Conservation (phyloP, 2,888 invertebrate genomes). For the Coremacera marginata region DNA sequence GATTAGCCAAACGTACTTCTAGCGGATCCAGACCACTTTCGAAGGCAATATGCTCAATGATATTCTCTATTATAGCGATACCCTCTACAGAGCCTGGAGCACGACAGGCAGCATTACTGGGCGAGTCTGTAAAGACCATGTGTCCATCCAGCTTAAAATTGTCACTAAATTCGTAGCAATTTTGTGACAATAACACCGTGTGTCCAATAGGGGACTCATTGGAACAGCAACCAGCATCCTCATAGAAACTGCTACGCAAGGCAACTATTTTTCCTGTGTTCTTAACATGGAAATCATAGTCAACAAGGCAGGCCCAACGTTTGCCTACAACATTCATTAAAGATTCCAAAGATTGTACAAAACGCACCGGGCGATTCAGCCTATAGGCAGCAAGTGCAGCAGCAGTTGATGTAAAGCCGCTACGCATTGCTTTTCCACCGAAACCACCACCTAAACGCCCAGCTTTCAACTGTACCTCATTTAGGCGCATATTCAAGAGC, state of each 20-base stretch:
- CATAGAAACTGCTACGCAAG: slow-evolving; percentile 72
- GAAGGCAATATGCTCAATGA: slow-evolving; percentile 78
- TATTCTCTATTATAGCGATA: slow-evolving; percentile 74
- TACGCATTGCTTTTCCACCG: slow-evolving; percentile 81
- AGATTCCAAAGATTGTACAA: slow-evolving; percentile 78
- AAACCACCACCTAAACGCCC: slow-evolving; percentile 85
- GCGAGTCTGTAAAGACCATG: slow-evolving; percentile 76
- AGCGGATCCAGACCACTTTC: slow-evolving; percentile 72
- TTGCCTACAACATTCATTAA: slow-evolving; percentile 81
- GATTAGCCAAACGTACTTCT: slow-evolving; percentile 73
- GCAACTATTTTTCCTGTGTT: slow-evolving; percentile 77
- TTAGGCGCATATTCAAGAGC: slow-evolving; percentile 72
- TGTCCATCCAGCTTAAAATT: slow-evolving; percentile 78
- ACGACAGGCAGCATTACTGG: slow-evolving; percentile 79
- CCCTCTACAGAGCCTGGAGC: slow-evolving; percentile 76
- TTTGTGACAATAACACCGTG: slow-evolving; percentile 66
- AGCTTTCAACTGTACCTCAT: slow-evolving; percentile 79
- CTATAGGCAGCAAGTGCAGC: slow-evolving; percentile 78
- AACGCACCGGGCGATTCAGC: slow-evolving; percentile 76
- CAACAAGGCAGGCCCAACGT: slow-evolving; percentile 73
- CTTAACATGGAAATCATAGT: slow-evolving; percentile 77
- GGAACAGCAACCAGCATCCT: slow-evolving; percentile 72
- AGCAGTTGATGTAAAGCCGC: slow-evolving; percentile 73
- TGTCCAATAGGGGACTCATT: slow-evolving; percentile 71
- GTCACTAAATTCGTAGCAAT: slow-evolving; percentile 76